Conservation (phyloP, 1,140 invertebrate species). For the Cyrtorhinus lividipennis region DNA sequence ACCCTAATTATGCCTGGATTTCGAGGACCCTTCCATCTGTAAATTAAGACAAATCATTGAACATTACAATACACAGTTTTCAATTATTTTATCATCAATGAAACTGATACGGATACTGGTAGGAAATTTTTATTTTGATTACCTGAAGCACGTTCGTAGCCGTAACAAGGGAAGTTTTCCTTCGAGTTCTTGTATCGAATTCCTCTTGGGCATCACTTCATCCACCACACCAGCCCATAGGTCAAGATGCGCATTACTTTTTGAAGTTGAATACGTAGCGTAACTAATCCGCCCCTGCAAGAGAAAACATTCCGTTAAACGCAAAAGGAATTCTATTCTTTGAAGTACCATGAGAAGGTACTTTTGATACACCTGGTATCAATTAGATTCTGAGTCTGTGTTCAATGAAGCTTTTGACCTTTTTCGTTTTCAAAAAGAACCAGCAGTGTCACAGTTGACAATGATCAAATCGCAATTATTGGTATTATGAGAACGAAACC, state of each 20-base stretch:
- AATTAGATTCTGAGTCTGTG: too few species aligned
- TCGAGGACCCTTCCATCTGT: slow-evolving; percentile 40
- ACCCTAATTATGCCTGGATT: slow-evolving; percentile 41
- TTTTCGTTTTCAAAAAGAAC: too few species aligned
- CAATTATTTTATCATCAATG: too few species aligned
- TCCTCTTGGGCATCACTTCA: slow-evolving; percentile 41
- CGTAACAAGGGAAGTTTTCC: slow-evolving; percentile 41
- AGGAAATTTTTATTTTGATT: too few species aligned
- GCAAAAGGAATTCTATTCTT: slow-evolving; percentile 37
- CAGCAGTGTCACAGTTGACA: too few species aligned
- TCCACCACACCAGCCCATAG: slow-evolving; percentile 41
- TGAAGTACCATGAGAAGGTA: slow-evolving; percentile 28
- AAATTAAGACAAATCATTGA: background rate
- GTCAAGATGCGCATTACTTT: slow-evolving; percentile 37
- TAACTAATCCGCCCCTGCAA: slow-evolving; percentile 32
- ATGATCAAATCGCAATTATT: too few species aligned
- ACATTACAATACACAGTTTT: too few species aligned
- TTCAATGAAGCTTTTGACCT: too few species aligned
- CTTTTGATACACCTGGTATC: too few species aligned
- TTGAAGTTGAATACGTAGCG: slow-evolving; percentile 39
- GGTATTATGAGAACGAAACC: too few species aligned
- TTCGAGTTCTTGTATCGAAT: slow-evolving; percentile 41
- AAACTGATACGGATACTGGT: too few species aligned
- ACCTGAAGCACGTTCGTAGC: slow-evolving; percentile 44
- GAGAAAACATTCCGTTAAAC: too few species aligned